phyloP scores from a whole-genome alignment of 2,113 vertebrate genomes.

The Oreotrochilus melanogaster region DNA sequence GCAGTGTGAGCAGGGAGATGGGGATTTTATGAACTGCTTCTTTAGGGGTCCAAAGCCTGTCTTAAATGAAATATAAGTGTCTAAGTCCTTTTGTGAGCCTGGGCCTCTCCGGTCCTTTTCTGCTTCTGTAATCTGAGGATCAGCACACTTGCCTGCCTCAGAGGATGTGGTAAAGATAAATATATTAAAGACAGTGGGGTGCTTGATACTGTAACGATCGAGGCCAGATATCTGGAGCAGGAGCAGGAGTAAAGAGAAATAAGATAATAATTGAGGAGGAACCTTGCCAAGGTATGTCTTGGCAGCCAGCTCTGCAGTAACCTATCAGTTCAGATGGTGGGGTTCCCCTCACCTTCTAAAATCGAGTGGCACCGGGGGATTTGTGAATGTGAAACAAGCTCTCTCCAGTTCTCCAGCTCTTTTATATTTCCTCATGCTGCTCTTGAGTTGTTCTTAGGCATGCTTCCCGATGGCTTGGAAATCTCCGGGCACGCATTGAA shows the following conservation, averaged over 20 bases:
- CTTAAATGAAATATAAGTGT: background rate
- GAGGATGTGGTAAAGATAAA: slow-evolving; percentile 51
- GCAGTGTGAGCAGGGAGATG: background rate
- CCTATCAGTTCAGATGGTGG: slow-evolving; percentile 13
- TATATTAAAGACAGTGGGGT: slow-evolving; percentile 15
- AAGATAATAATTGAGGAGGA: slow-evolving; percentile 53
- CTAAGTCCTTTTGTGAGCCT: background rate
- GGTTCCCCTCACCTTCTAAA: slow-evolving; percentile 33
- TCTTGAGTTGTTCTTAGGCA: slow-evolving; percentile 33
- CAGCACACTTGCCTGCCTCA: slow-evolving; percentile 1
- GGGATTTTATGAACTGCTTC: slow-evolving; percentile 34
- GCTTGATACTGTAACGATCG: background rate
- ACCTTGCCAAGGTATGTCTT: slow-evolving; percentile 22
- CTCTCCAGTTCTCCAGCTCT: slow-evolving; percentile 10
- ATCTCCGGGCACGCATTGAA: slow-evolving; percentile 47
- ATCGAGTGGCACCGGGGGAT: background rate
- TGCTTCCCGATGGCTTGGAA: slow-evolving; percentile 46
- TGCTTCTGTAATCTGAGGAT: slow-evolving; percentile 16
- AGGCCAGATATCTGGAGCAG: slow-evolving; percentile 31
- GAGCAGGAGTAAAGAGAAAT: slow-evolving; percentile 39
- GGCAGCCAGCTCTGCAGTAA: background rate
- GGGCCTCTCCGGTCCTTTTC: background rate
- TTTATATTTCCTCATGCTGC: slow-evolving; percentile 49
- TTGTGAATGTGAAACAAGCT: slow-evolving; percentile 8
- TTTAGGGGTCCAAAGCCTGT: background rate